Evolutionary conservation across 2,888 invertebrate genomes (phyloP).

Genomic region (Drosophila anomelani): DNA sequence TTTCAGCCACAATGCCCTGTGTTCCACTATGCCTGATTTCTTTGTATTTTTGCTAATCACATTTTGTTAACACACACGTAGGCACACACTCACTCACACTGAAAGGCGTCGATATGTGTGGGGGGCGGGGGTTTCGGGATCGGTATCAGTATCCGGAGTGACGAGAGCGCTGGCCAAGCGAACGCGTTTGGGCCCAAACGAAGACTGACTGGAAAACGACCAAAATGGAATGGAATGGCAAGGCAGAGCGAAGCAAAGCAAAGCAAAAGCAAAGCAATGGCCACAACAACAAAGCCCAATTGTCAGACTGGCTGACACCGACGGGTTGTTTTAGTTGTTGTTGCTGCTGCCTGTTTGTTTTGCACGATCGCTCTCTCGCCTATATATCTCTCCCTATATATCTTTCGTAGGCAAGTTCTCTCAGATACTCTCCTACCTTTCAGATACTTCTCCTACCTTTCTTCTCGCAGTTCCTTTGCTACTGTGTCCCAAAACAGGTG

Average conservation of each 20-base stretch:
- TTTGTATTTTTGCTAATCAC: constrained; percentile 81
- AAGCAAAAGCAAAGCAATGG: constrained; percentile 21
- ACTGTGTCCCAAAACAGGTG: constrained; percentile 8
- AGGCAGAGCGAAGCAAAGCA: constrained; percentile 9
- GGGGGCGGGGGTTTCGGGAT: constrained; percentile 9
- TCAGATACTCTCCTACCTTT: constrained; percentile 1
- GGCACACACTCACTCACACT: constrained; percentile 25
- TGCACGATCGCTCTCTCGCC: constrained; percentile 41
- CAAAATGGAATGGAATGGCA: constrained; percentile 70
- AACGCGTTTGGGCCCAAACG: constrained; percentile 82
- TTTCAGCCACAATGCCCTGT: constrained; percentile 66
- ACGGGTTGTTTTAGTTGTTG: constrained; percentile 23
- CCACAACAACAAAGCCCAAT: constrained; percentile 28
- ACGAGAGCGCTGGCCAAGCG: constrained; percentile 72
- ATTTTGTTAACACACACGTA: constrained; percentile 74
- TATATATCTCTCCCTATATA: constrained; percentile 1
- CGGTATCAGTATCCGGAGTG: constrained; percentile 21
- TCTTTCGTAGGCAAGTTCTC: constrained; percentile 11
- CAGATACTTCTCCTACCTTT: constrained; percentile 7
- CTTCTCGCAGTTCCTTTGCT: constrained; percentile 21
- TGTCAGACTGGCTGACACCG: constrained; percentile 46
- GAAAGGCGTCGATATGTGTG: constrained; percentile 14
- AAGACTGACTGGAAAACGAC: constrained; percentile 75
- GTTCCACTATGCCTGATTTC: constrained; percentile 61
- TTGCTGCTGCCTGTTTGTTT: constrained; percentile 44